These are phyloP conservation scores for Gallirallus australis DNA, from an alignment of 2,797 vertebrate genomes.

Conservation along the genomic window DNA sequence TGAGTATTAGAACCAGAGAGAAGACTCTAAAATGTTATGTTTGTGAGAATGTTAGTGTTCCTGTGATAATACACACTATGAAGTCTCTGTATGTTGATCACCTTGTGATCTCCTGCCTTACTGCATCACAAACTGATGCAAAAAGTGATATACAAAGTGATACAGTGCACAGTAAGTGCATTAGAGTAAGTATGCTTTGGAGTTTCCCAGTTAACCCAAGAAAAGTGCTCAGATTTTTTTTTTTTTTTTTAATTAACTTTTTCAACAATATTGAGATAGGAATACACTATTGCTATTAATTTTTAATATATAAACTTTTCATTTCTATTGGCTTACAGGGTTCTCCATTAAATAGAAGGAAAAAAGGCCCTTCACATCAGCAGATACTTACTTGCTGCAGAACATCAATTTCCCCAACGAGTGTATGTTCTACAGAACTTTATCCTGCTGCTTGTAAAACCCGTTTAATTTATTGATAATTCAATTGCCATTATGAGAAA, in stretches of 20 bases:
- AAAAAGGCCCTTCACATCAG: neutral
- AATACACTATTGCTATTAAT: neutral
- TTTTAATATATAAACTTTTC: neutral
- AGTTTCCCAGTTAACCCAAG: neutral
- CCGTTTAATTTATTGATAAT: neutral
- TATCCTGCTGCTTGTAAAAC: neutral
- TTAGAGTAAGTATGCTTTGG: neutral
- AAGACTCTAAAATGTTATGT: neutral
- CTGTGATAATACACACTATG: too few species aligned
- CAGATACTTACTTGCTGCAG: neutral
- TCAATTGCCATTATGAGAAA: neutral
- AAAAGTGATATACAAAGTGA: neutral
- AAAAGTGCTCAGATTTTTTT: neutral
- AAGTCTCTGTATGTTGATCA: neutral
- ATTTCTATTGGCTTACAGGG: neutral
- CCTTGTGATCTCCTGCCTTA: neutral
- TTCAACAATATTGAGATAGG: neutral
- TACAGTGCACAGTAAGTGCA: neutral
- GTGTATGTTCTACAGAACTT: neutral
- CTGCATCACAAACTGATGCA: neutral
- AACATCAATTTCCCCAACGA: neutral
- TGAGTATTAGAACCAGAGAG: neutral
- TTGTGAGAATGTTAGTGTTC: neutral
- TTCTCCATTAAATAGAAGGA: neutral
- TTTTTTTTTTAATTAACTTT: neutral